A percentile compares a stretch with the other conserved stretches of the same genome.
Evolutionary conservation across 2,888 invertebrate genomes (phyloP).

Genomic region (Agelastica alni): DNA sequence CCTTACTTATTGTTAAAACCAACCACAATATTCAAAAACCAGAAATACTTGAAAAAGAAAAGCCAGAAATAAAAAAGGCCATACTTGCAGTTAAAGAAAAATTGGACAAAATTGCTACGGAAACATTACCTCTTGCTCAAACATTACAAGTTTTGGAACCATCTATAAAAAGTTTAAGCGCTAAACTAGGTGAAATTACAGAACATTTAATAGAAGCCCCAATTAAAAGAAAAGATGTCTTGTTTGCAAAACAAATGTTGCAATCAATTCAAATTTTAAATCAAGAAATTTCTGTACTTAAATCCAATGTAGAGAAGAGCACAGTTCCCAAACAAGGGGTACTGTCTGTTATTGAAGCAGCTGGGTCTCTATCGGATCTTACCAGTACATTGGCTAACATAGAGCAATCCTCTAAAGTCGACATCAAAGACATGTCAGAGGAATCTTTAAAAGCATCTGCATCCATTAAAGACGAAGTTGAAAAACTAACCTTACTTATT

Average conservation of each 20-base stretch:
- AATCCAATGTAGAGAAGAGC: background rate
- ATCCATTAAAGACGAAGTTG: constrained; percentile 15
- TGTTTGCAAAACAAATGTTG: background rate
- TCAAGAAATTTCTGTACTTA: background rate
- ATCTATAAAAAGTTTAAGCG: constrained; percentile 18
- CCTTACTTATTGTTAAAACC: constrained; percentile 24
- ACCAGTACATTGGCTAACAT: background rate
- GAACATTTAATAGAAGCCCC: background rate
- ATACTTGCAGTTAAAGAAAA: constrained; percentile 13
- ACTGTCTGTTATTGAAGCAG: background rate
- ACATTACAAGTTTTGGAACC: constrained; percentile 10
- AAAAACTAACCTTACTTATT: constrained; percentile 10
- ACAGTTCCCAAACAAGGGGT: background rate
- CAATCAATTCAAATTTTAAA: background rate
- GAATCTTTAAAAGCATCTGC: background rate
- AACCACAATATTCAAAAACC: constrained; percentile 18
- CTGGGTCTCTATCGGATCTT: background rate
- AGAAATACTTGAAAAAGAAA: constrained; percentile 22
- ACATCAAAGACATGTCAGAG: constrained; percentile 2
- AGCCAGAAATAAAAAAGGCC: constrained; percentile 26
- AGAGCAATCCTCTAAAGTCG: background rate
- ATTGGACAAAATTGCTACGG: background rate
- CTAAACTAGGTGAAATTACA: constrained; percentile 12
- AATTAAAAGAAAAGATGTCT: background rate
- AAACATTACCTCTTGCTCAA: constrained; percentile 1